Conservation (phyloP, 2,113 vertebrate species). For the Monarcha castaneiventris region DNA sequence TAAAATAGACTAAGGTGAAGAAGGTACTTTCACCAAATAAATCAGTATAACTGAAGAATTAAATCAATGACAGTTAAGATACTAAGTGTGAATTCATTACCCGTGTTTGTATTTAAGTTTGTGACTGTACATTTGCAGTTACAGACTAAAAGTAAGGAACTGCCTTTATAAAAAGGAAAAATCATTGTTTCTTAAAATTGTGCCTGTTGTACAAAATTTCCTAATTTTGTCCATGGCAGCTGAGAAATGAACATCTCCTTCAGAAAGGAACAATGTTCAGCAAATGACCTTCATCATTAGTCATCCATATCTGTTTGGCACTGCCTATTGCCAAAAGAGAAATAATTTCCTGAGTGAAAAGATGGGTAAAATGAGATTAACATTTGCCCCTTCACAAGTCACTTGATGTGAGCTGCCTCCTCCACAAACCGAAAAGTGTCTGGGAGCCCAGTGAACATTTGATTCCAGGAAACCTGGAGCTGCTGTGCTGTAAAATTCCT, state of each 20-base stretch:
- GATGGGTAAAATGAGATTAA: constrained; percentile 34
- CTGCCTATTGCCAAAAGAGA: not conserved
- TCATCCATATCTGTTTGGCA: not conserved
- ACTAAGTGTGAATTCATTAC: not conserved
- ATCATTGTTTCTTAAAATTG: not conserved
- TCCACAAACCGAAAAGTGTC: not conserved
- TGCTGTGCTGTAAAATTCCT: not conserved
- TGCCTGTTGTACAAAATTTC: not conserved
- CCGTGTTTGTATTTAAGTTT: not conserved
- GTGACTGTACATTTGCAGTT: not conserved
- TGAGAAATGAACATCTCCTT: not conserved
- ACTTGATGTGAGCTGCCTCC: not conserved
- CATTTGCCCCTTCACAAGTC: not conserved
- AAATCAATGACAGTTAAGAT: not conserved
- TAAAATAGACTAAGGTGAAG: not conserved
- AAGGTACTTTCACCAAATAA: not conserved
- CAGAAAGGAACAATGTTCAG: not conserved
- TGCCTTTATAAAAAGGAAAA: not conserved
- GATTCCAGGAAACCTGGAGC: not conserved
- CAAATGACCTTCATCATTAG: not conserved
- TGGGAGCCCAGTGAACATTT: not conserved
- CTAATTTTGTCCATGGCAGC: not conserved
- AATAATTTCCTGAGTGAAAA: constrained; percentile 51
- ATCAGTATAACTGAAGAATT: not conserved
- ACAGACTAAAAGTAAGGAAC: not conserved